phyloP scores from a whole-genome alignment of 2,888 invertebrate genomes.

The Cenopis cana region DNA sequence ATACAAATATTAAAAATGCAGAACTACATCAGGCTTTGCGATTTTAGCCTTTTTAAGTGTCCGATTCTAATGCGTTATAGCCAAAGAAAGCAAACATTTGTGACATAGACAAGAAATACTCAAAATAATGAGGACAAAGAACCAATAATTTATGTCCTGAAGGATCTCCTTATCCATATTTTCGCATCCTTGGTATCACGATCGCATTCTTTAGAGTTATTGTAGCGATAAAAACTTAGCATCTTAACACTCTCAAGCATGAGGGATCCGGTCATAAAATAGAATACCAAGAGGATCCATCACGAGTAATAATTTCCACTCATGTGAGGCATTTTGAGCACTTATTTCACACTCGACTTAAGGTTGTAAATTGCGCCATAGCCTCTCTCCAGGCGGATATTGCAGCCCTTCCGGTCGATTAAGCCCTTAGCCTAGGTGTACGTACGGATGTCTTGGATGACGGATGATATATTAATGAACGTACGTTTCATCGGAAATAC shows the following conservation, averaged over 20 bases:
- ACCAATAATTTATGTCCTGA: too few relatives aligned
- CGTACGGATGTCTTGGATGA: conserved; percentile 33
- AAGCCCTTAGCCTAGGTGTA: conserved; percentile 46
- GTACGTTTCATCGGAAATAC: conserved; percentile 13
- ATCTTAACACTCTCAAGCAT: neutral
- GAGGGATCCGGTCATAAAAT: conserved; percentile 6
- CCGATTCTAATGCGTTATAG: too few relatives aligned
- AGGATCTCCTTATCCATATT: too few relatives aligned
- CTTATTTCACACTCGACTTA: conserved; percentile 44
- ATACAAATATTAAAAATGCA: too few relatives aligned
- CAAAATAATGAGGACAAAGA: too few relatives aligned
- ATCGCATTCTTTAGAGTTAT: neutral
- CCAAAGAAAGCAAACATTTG: too few relatives aligned
- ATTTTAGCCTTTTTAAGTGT: too few relatives aligned
- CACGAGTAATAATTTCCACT: conserved; percentile 31
- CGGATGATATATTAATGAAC: conserved; percentile 39
- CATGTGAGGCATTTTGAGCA: conserved; percentile 27
- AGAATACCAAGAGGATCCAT: conserved; percentile 3
- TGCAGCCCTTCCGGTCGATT: conserved; percentile 55
- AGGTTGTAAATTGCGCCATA: conserved; percentile 42
- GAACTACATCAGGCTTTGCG: too few relatives aligned
- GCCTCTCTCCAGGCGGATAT: conserved; percentile 52
- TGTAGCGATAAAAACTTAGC: neutral
- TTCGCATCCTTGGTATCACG: too few relatives aligned
- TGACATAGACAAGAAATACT: too few relatives aligned